Base-by-base conservation (phyloP, 1,140 invertebrate genomes). In the Penaeus indicus region DNA sequence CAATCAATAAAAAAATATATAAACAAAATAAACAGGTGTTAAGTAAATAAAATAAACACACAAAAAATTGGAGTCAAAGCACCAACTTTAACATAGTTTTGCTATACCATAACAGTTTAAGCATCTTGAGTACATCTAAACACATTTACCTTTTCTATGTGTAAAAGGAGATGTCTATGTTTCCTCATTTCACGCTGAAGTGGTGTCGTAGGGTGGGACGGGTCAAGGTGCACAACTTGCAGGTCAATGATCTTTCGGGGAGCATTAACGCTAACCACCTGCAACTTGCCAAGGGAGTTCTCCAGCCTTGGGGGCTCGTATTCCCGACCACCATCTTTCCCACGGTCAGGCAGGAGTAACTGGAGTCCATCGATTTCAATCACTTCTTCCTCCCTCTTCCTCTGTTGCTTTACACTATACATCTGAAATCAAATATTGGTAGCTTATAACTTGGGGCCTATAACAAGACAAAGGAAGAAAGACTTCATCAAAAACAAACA, bases 231-330 rank as follows among this genome's bases (percentile, higher is more conserved):
- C 21, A 96, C 95, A n/a, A 97, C 94, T 90, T 97, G 96, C 92
- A 98, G 95, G 92, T 98, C 97, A 91, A 98, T 97, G 79, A 98
- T 97, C 93, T 97, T 97, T n/a, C 97, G 94, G 0, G 97, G 97
- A 63, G 97, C 97, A 63, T 97, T 97, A 22, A 94, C 93, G 92
- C 94, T 94, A 19, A 93, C 93, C 18, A 93, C 91, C 92, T 95
- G 96, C 61, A 97, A 93, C 93, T 97, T 96, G 82, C 97, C 97
- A 25, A 99, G 93, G 1, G 97, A 98, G 92, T 98, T 98, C 93
- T 98, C 97, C 93, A 98, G 98, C 91, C 97, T 97, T 75, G 96
- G 92, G 18, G 97, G 96, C 4, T 95, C 95, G 90, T 96, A 97
- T 0, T 86, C 83, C 18, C 89, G 85, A 21, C 89, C 89, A 21